Percentiles rank a stretch among this genome's conserved stretches.
These are phyloP conservation scores for Mercenaria mercenaria DNA, from an alignment of 1,140 invertebrate genomes.

Conservation along the genomic window DNA sequence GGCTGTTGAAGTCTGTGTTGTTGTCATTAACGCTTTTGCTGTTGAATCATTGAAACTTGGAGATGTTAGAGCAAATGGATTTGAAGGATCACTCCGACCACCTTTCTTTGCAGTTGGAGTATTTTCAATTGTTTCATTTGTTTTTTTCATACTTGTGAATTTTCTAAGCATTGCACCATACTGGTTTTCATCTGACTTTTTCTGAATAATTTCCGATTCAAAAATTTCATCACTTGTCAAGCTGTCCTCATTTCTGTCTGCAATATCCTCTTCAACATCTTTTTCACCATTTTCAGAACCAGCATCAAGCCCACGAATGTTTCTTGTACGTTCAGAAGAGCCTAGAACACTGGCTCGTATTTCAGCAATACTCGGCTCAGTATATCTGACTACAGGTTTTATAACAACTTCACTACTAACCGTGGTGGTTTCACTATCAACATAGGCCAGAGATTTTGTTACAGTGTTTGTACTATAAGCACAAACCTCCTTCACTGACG, in stretches of 20 bases:
- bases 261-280: background rate
- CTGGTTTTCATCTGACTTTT: background rate
- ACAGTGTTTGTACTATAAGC: background rate
- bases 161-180: background rate
- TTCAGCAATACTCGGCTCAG: constrained; percentile 50
- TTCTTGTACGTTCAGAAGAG: background rate
- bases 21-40: constrained; percentile 80
- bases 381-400: background rate
- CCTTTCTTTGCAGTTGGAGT: constrained; percentile 56
- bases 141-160: background rate
- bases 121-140: background rate
- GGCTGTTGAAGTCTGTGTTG: constrained; percentile 76
- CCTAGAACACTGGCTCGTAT: constrained; percentile 6
- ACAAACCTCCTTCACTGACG: background rate
- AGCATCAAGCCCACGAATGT: background rate
- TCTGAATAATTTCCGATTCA: background rate
- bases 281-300: background rate
- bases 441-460: background rate
- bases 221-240: background rate
- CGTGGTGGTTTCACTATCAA: no score
- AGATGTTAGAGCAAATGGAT: constrained; percentile 78
- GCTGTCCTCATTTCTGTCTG: background rate
- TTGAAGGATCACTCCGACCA: constrained; percentile 52
- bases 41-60: constrained; percentile 79
- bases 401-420: no score